These are phyloP conservation scores for Serranochromis macrocephalus DNA, from an alignment of 2,113 vertebrate genomes.

Conservation along the genomic window DNA sequence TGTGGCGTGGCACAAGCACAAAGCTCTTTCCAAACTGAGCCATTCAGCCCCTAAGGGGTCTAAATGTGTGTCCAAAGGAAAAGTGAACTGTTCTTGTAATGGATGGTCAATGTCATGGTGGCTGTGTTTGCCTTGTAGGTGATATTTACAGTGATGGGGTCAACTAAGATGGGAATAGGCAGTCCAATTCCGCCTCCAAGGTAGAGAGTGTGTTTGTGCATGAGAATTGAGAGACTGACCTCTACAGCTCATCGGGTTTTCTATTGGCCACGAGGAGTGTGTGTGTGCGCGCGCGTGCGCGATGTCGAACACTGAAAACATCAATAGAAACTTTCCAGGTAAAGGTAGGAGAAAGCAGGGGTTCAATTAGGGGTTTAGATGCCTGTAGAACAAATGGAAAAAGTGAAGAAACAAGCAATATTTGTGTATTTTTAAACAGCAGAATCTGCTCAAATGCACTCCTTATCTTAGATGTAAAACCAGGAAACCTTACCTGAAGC, in stretches of 20 bases:
- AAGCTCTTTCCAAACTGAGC: background rate
- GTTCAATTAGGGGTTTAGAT: background rate
- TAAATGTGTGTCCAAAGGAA: background rate
- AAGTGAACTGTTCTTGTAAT: constrained; percentile 24
- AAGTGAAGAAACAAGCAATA: background rate
- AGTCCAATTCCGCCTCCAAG: constrained; percentile 36
- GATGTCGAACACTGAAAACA: background rate
- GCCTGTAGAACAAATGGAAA: background rate
- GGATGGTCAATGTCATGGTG: constrained; percentile 35
- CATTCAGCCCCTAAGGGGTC: constrained; percentile 2
- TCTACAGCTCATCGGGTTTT: constrained; percentile 22
- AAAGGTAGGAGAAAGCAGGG: background rate
- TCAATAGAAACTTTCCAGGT: background rate
- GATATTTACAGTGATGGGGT: constrained; percentile 41
- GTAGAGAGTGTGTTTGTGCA: background rate
- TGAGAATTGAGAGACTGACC: constrained; percentile 26
- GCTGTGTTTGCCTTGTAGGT: constrained; percentile 44
- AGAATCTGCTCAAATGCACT: background rate
- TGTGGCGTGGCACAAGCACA: background rate
- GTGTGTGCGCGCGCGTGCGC: background rate
- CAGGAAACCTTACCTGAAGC: background rate
- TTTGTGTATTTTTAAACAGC: background rate
- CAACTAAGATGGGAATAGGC: constrained; percentile 45
- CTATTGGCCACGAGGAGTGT: background rate
- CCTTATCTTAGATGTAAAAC: background rate